phyloP scores from a whole-genome alignment of 2,888 invertebrate species.

The Plebejus argus region DNA sequence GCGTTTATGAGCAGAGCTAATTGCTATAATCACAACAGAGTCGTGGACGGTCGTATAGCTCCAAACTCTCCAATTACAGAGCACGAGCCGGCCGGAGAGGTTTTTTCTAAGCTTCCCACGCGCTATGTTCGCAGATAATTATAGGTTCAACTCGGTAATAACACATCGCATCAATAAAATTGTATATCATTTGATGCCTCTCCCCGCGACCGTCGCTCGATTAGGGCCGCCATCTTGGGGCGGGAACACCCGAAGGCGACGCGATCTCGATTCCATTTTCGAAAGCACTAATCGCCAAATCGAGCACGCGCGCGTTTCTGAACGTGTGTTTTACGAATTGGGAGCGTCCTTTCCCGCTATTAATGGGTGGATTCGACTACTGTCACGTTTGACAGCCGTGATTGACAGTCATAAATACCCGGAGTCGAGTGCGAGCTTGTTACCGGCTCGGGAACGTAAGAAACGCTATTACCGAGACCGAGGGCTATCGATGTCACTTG shows the following conservation, averaged over 20 bases:
- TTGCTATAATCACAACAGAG: conserved; percentile 61
- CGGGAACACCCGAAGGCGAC: conserved; percentile 76
- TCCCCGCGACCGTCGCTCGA: conserved; percentile 74
- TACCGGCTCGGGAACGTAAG: conserved; percentile 59
- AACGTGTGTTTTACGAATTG: conserved; percentile 80
- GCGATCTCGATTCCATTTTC: conserved; percentile 78
- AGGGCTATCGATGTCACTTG: conserved; percentile 59
- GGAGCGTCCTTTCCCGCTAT: conserved; percentile 71
- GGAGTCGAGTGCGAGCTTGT: conserved; percentile 72
- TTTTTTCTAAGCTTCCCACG: conserved; percentile 80
- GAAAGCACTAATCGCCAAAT: conserved; percentile 79
- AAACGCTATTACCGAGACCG: conserved; percentile 64
- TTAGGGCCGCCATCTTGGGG: conserved; percentile 80
- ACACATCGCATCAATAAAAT: conserved; percentile 79
- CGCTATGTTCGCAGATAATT: conserved; percentile 72
- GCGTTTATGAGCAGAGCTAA: conserved; percentile 47
- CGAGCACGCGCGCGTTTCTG: conserved; percentile 73
- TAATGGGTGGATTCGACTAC: conserved; percentile 76
- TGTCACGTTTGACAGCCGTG: conserved; percentile 77
- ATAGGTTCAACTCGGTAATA: conserved; percentile 76
- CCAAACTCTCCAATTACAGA: conserved; percentile 64
- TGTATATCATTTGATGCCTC: conserved; percentile 76
- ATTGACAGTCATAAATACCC: conserved; percentile 77
- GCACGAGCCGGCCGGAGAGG: conserved; percentile 71
- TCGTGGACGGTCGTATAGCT: conserved; percentile 61